These are phyloP conservation scores for Zosterops lateralis DNA, from an alignment of 2,113 vertebrate species.

Conservation along the genomic window DNA sequence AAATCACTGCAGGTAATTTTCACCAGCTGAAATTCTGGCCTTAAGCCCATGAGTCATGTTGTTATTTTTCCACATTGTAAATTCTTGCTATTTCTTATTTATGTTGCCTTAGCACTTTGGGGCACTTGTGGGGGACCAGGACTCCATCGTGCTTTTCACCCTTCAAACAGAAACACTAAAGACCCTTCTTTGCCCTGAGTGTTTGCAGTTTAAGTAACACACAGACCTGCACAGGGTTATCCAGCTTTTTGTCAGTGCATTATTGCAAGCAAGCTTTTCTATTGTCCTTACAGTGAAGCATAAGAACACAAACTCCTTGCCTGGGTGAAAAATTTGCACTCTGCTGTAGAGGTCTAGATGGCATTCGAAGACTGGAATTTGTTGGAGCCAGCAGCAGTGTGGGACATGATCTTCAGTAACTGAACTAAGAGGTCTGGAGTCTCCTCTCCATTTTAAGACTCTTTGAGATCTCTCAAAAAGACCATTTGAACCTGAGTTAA, in stretches of 20 bases:
- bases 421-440: background rate
- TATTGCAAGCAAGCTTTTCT: background rate
- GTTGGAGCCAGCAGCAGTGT: background rate
- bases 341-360: background rate
- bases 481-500: background rate
- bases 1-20: conserved; percentile 66
- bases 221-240: background rate
- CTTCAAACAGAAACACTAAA: background rate
- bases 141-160: background rate
- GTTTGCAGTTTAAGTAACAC: background rate
- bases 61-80: conserved; percentile 67
- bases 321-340: background rate
- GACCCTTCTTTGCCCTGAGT: background rate
- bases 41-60: conserved; percentile 12
- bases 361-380: background rate
- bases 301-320: background rate
- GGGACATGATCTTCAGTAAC: background rate
- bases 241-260: background rate
- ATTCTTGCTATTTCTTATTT: conserved; percentile 58
- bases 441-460: background rate
- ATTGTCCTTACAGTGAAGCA: background rate
- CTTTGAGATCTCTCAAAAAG: background rate
- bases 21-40: conserved; percentile 58
- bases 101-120: conserved; percentile 37
- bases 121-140: background rate